Percentiles rank a stretch among this genome's conserved stretches.
These are phyloP conservation scores for Chalcis sispes DNA, from an alignment of 2,888 invertebrate species.

Conservation along the genomic window DNA sequence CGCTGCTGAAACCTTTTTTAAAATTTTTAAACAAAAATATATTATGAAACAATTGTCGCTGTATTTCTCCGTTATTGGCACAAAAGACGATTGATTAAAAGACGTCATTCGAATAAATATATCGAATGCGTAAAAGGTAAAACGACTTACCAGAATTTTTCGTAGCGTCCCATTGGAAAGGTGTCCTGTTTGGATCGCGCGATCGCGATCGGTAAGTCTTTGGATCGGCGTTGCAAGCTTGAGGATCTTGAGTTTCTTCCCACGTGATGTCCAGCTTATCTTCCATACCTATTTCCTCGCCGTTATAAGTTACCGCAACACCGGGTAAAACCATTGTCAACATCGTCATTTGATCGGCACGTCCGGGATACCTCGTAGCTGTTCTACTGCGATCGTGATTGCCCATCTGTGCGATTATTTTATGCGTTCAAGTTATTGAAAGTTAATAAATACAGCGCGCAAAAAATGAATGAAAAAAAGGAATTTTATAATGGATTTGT, in stretches of 20 bases:
- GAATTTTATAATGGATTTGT: too few relatives aligned
- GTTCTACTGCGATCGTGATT: conserved; percentile 87
- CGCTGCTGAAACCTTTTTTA: conserved; percentile 74
- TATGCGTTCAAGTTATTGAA: too few relatives aligned
- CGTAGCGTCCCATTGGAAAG: conserved; percentile 86
- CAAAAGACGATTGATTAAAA: too few relatives aligned
- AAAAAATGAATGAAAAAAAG: too few relatives aligned
- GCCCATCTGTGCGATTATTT: conserved; percentile 82
- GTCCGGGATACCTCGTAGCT: conserved; percentile 82
- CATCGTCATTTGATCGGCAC: conserved; percentile 91
- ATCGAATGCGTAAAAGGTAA: too few relatives aligned
- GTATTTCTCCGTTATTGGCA: too few relatives aligned
- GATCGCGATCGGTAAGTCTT: conserved; percentile 79
- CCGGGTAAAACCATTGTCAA: conserved; percentile 89
- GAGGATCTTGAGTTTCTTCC: conserved; percentile 79
- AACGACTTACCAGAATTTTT: conserved; percentile 79
- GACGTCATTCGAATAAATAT: too few relatives aligned
- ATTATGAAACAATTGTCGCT: too few relatives aligned
- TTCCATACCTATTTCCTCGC: conserved; percentile 87
- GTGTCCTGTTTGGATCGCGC: conserved; percentile 87
- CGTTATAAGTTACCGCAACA: conserved; percentile 90
- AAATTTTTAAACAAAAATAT: too few relatives aligned
- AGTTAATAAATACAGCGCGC: too few relatives aligned
- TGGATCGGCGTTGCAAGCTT: conserved; percentile 79
- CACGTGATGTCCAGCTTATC: conserved; percentile 78